A percentile compares a stretch with the other conserved stretches of the same genome.
phyloP scores from a whole-genome alignment of 2,113 vertebrate genomes.

The Mesocricetus auratus region DNA sequence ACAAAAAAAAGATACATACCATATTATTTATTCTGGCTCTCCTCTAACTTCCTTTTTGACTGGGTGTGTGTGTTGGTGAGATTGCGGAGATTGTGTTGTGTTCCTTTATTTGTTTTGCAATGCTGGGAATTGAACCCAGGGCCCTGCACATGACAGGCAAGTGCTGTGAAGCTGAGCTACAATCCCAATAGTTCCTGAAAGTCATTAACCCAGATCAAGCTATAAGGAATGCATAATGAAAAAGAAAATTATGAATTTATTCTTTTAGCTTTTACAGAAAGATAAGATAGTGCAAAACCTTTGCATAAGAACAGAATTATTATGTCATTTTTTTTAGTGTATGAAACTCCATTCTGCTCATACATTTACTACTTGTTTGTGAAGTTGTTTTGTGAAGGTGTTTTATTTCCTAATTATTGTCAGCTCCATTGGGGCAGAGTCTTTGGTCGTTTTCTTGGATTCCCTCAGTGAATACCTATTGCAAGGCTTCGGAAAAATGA shows the following conservation, averaged over 20 bases:
- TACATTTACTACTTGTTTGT: conserved; percentile 3
- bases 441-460: conserved; percentile 26
- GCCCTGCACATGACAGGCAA: not conserved
- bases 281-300: not conserved
- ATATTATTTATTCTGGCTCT: not conserved
- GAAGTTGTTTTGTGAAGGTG: not conserved
- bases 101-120: not conserved
- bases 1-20: not conserved
- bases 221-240: not conserved
- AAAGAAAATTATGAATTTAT: not conserved
- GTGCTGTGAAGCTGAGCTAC: not conserved
- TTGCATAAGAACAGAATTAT: conserved; percentile 48
- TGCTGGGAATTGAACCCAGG: not conserved
- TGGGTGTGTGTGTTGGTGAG: not conserved
- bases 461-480: conserved; percentile 21
- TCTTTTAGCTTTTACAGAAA: not conserved
- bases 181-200: not conserved
- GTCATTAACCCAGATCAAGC: not conserved
- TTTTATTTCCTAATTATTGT: conserved; percentile 48
- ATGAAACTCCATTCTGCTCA: not conserved
- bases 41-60: not conserved
- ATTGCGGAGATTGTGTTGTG: not conserved
- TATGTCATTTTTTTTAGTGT: not conserved
- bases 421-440: not conserved
- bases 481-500: conserved; percentile 29